A percentile compares a stretch with the other conserved stretches of the same genome.
Conservation (phyloP, 2,113 vertebrate genomes). For the Heloderma charlesbogerti region DNA sequence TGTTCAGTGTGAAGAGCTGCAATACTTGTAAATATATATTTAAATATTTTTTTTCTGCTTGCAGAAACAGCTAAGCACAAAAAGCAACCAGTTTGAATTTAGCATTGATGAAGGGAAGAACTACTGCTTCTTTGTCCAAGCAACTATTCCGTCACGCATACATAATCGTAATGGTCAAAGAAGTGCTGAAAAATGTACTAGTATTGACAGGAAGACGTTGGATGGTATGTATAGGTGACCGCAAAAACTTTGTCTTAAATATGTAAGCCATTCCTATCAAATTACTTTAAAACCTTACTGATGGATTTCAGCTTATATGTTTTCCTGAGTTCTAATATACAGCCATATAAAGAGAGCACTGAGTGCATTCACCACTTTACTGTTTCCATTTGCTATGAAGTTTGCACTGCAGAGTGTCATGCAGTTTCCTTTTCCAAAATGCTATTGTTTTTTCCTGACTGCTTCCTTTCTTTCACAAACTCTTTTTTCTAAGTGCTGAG, state of each 20-base stretch:
- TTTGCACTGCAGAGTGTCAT: background rate
- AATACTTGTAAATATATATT: background rate
- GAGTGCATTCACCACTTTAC: background rate
- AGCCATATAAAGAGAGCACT: background rate
- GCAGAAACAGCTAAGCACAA: conserved; percentile 80
- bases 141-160: conserved; percentile 73
- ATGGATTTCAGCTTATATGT: background rate
- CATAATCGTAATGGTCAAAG: conserved; percentile 78
- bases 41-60: conserved; percentile 19
- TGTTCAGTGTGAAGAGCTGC: background rate
- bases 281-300: background rate
- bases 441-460: background rate
- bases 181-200: conserved; percentile 78
- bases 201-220: background rate
- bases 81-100: conserved; percentile 75
- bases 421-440: background rate
- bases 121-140: conserved; percentile 90
- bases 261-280: background rate
- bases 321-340: background rate
- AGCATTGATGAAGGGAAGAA: conserved; percentile 77
- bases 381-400: background rate
- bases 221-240: conserved; percentile 61
- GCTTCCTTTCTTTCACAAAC: background rate
- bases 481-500: background rate
- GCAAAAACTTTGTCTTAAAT: background rate